Base-by-base conservation (phyloP, 2,888 invertebrate genomes). In the Heliconius sara region DNA sequence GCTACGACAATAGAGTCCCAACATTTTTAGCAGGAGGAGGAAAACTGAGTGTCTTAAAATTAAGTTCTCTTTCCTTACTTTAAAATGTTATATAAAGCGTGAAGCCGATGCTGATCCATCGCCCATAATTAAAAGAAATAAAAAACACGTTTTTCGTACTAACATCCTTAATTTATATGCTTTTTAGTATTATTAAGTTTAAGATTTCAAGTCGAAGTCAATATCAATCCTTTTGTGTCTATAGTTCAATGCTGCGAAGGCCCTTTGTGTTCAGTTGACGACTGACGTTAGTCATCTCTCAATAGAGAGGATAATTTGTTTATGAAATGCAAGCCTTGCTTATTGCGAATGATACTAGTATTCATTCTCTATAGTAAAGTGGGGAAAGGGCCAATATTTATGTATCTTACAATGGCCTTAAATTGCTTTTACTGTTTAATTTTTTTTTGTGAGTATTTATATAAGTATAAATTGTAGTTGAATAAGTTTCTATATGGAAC, bases 261-360 rank as follows among this genome's bases (percentile, higher is more conserved):
- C 67, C 68, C 57, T 72, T 78, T 78, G 74, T 78, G 65, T 19
- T 43, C 34, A 39, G 12, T 57, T 73, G 70, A 70, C 60, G 57
- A n/a, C 73, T 78, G 77, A 78, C 78, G 73, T 73, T 67, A 65
- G 52, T 22, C 65, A 77, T 60, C 66, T n/a, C 43, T 79, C 74
- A 79, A 79, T 79, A 60, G 75, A 75, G 52, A 70, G 68, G 63
- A 63, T 79, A 75, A 65, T 75, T 75, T 75, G 75, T 75, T 75
- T 66, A 66, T 75, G 75, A 66, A 27, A 65, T 66, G 75, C 47
- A 66, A 75, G 72, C 39, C 34, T 60, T 73, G 73, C 47, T 75
- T 75, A 75, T 75, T 75, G 75, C 75, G 66, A 66, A 75, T 39
- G 73, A 60, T 75, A 75, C 27, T 65, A 16, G 27, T 65, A 30